A percentile compares a stretch with the other conserved stretches of the same genome.
phyloP scores from a whole-genome alignment of 2,888 invertebrate species.

The Chydorus sphaericus region DNA sequence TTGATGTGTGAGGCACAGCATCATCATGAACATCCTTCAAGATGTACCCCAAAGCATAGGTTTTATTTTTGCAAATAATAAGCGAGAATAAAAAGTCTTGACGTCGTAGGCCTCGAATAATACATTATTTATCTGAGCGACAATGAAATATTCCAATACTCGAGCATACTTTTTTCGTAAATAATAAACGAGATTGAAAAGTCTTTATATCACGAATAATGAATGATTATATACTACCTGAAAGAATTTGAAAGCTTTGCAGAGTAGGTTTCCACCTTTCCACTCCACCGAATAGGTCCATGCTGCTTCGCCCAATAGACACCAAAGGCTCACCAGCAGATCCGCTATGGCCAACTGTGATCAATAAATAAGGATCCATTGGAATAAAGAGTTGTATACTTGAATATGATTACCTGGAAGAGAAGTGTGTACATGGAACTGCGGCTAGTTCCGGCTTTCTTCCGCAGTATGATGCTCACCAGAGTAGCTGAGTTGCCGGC shows the following conservation, averaged over 20 bases:
- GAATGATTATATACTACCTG: too few relatives aligned
- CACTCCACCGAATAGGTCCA: constrained; percentile 66
- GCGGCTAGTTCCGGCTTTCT: constrained; percentile 22
- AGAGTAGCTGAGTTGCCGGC: constrained; percentile 61
- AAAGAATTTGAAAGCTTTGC: constrained; percentile 60
- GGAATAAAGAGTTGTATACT: neutral
- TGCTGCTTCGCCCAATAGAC: constrained; percentile 61
- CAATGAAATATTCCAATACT: too few relatives aligned
- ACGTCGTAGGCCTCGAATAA: too few relatives aligned
- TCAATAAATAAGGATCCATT: neutral
- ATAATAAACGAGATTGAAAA: too few relatives aligned
- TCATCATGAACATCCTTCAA: too few relatives aligned
- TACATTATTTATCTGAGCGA: too few relatives aligned
- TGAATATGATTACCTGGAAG: constrained; percentile 37
- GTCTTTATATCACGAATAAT: too few relatives aligned
- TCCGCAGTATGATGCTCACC: constrained; percentile 54
- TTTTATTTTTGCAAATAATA: too few relatives aligned
- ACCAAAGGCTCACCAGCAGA: constrained; percentile 55
- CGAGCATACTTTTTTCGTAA: too few relatives aligned
- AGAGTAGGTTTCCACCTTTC: constrained; percentile 58
- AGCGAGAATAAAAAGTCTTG: too few relatives aligned
- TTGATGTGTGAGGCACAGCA: too few relatives aligned
- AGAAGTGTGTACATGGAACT: constrained; percentile 50
- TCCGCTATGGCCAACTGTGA: constrained; percentile 55
- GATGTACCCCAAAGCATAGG: too few relatives aligned